These are phyloP conservation scores for Rhyacophila brunnea DNA, from an alignment of 1,140 invertebrate species.

Conservation along the genomic window DNA sequence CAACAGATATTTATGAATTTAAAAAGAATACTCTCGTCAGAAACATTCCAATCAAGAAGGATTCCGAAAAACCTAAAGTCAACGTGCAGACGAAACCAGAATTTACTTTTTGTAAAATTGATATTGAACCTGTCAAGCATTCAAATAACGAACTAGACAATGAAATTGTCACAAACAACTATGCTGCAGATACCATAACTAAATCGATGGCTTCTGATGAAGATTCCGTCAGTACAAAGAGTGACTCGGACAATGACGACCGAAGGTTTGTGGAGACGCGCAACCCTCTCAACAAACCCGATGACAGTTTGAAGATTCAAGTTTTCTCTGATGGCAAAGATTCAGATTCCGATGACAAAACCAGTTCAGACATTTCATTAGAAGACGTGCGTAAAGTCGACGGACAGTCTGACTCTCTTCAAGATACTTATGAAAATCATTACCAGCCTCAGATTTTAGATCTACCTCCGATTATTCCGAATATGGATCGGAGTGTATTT, in stretches of 20 bases:
- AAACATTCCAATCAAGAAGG: conserved; percentile 58
- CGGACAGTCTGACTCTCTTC: conserved; percentile 41
- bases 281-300: conserved; percentile 40
- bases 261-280: conserved; percentile 50
- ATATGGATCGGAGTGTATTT: conserved; percentile 48
- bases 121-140: conserved; percentile 44
- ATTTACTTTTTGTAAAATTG: conserved; percentile 57
- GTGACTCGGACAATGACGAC: conserved; percentile 53
- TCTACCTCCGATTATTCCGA: conserved; percentile 49
- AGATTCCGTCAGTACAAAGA: conserved; percentile 51
- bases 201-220: conserved; percentile 53
- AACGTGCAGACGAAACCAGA: conserved; percentile 55
- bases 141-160: conserved; percentile 26
- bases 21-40: conserved; percentile 59
- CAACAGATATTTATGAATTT: conserved; percentile 48
- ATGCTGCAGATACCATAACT: conserved; percentile 43
- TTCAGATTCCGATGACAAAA: conserved; percentile 33
- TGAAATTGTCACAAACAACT: conserved; percentile 27
- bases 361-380: conserved; percentile 37
- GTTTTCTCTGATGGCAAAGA: conserved; percentile 48
- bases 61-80: conserved; percentile 59
- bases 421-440: conserved; percentile 40
- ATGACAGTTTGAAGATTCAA: conserved; percentile 54
- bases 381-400: conserved; percentile 51
- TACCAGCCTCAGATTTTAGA: conserved; percentile 52